Percentiles rank a stretch among this genome's conserved stretches.
Conservation (phyloP, 2,113 vertebrate genomes). For the Macroglossus sobrinus region DNA sequence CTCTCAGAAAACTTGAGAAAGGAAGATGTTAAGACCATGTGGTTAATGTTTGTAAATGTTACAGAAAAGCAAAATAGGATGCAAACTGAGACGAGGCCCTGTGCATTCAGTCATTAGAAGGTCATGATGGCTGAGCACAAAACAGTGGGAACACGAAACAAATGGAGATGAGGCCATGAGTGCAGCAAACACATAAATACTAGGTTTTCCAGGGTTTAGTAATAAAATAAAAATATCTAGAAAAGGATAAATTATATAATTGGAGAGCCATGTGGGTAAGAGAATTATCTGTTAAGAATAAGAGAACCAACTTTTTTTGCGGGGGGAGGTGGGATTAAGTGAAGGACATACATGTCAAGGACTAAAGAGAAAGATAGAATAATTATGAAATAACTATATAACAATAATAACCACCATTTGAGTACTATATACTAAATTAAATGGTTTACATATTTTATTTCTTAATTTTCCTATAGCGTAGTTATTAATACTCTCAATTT, state of each 20-base stretch:
- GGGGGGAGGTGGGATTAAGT: accelerated
- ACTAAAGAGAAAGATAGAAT: not conserved
- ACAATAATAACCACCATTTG: not conserved
- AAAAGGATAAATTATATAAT: not conserved
- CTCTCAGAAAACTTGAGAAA: not conserved
- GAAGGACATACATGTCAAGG: not conserved
- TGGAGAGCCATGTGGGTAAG: not conserved
- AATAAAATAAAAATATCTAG: not conserved
- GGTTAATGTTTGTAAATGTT: not conserved
- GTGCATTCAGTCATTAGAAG: not conserved
- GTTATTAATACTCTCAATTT: not conserved
- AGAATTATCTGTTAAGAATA: not conserved
- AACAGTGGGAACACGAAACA: not conserved
- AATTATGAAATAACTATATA: not conserved
- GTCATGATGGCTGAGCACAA: not conserved
- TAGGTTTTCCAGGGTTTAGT: not conserved
- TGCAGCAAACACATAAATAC: not conserved
- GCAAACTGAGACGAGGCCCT: not conserved
- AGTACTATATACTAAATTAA: not conserved
- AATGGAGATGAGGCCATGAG: not conserved
- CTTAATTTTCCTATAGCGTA: not conserved
- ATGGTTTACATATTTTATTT: not conserved
- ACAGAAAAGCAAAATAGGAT: not conserved
- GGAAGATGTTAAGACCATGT: not conserved
- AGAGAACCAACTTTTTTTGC: not conserved